These are phyloP conservation scores for Belonocnema kinseyi DNA, from an alignment of 1,140 invertebrate species.

Conservation along the genomic window DNA sequence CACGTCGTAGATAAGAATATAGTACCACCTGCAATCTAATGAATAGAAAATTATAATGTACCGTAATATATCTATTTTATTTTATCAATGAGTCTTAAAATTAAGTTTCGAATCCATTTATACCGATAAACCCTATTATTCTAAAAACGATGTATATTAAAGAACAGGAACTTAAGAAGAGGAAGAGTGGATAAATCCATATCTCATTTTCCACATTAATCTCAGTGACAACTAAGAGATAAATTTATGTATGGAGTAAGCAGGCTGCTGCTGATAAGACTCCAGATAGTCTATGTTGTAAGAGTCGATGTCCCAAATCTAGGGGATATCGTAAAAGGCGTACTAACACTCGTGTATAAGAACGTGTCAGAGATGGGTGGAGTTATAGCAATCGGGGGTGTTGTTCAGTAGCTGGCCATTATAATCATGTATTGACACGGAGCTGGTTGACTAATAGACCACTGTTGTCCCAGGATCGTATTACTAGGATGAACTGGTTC, in stretches of 20 bases:
- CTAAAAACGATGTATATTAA: neutral
- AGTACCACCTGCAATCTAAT: too few relatives aligned
- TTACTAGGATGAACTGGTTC: constrained; percentile 68
- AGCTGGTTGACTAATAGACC: constrained; percentile 76
- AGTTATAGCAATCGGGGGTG: constrained; percentile 48
- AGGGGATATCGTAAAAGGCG: neutral
- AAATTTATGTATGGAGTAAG: neutral
- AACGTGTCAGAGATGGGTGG: neutral
- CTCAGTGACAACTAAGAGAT: constrained; percentile 12
- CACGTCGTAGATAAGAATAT: too few relatives aligned
- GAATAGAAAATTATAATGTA: too few relatives aligned
- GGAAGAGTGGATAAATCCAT: neutral
- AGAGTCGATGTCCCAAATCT: neutral
- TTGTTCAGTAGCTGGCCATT: constrained; percentile 65
- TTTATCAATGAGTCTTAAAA: too few relatives aligned
- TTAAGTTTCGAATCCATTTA: too few relatives aligned
- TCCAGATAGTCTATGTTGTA: neutral
- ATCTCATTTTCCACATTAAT: neutral
- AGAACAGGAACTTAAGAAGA: neutral
- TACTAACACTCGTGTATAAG: neutral
- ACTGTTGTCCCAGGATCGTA: constrained; percentile 73
- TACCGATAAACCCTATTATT: neutral
- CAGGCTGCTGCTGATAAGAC: neutral
- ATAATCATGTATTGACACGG: constrained; percentile 75
- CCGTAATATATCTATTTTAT: too few relatives aligned